Evolutionary conservation across 1,140 invertebrate species (phyloP).

Genomic region (Bombus confusus): DNA sequence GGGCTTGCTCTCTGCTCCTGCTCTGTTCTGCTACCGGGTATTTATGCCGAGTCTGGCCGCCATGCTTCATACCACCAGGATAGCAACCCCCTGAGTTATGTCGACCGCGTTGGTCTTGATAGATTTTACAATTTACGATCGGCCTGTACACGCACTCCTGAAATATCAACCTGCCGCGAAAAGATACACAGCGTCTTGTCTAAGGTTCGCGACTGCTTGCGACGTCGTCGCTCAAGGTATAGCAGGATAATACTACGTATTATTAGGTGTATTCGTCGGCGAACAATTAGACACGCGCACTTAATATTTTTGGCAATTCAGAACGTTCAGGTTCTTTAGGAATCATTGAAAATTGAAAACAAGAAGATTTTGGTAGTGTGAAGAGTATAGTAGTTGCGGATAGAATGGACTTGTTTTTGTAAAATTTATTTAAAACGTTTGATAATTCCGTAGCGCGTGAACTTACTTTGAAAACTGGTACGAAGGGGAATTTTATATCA

Average conservation of each 20-base stretch:
- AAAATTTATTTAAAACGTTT: too few relatives aligned
- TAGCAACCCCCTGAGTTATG: constrained; percentile 81
- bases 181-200: constrained; percentile 17
- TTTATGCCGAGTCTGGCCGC: constrained; percentile 82
- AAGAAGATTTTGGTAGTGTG: too few relatives aligned
- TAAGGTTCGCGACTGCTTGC: not conserved
- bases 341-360: too few relatives aligned
- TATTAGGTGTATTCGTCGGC: not conserved
- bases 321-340: too few relatives aligned
- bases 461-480: too few relatives aligned
- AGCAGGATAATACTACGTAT: not conserved
- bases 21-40: constrained; percentile 80
- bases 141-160: constrained; percentile 62
- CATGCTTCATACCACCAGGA: constrained; percentile 81
- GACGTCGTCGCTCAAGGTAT: not conserved
- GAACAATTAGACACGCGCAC: not conserved
- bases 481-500: too few relatives aligned
- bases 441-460: too few relatives aligned
- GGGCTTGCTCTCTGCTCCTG: constrained; percentile 73
- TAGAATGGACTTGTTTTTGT: too few relatives aligned
- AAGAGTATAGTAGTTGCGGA: too few relatives aligned
- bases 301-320: not conserved
- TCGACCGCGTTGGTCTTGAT: constrained; percentile 82
- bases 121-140: constrained; percentile 83
- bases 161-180: constrained; percentile 66